phyloP scores from a whole-genome alignment of 2,888 invertebrate genomes.

The Tinea pellionella region DNA sequence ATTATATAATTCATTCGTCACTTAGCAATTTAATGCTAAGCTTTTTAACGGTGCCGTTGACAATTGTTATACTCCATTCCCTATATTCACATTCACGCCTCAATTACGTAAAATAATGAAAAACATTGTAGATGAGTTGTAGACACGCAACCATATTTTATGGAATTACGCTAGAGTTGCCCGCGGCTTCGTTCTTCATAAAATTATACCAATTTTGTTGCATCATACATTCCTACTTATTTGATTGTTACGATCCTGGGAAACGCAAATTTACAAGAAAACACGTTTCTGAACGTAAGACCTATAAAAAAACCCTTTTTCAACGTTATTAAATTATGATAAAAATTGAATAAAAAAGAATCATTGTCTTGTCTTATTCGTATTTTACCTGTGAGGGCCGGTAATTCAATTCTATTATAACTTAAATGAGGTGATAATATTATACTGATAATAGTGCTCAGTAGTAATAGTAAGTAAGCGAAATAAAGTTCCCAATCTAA shows the following conservation, averaged over 20 bases:
- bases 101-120: slow-evolving; percentile 8
- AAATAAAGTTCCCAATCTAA: too few relatives aligned
- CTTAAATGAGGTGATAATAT: too few relatives aligned
- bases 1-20: not conserved
- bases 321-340: too few relatives aligned
- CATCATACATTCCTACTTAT: not conserved
- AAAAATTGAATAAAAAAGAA: too few relatives aligned
- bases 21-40: not conserved
- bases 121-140: slow-evolving; percentile 3
- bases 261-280: not conserved
- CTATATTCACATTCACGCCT: not conserved
- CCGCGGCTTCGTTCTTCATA: not conserved
- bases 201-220: not conserved
- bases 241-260: not conserved
- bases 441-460: too few relatives aligned
- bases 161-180: not conserved
- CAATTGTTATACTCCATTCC: not conserved
- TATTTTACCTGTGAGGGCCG: too few relatives aligned
- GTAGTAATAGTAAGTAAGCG: too few relatives aligned
- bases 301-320: too few relatives aligned
- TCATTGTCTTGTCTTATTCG: too few relatives aligned
- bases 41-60: slow-evolving; percentile 1
- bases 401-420: too few relatives aligned
- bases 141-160: not conserved
- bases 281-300: not conserved